Evolutionary conservation across 2,797 vertebrate species (phyloP).

Genomic region (Molossus alvarezi): DNA sequence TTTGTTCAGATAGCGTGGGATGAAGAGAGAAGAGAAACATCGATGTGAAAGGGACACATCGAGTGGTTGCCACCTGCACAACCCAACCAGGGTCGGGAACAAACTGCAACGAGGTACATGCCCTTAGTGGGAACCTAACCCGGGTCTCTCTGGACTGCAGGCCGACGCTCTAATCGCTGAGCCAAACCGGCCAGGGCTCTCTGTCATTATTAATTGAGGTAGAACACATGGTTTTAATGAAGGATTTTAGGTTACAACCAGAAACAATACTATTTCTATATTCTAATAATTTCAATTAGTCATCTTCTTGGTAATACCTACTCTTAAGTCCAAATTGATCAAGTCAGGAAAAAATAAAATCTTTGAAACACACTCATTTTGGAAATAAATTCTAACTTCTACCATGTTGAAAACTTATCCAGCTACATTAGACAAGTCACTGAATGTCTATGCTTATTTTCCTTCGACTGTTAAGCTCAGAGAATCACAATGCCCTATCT

Average conservation of each 20-base stretch:
- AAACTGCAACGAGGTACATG: too few relatives aligned
- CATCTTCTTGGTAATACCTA: background rate
- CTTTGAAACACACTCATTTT: constrained; percentile 44
- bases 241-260: background rate
- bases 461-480: constrained; percentile 10
- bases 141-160: too few relatives aligned
- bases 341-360: background rate
- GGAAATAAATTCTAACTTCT: constrained; percentile 69
- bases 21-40: too few relatives aligned
- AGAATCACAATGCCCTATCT: background rate
- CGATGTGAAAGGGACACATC: too few relatives aligned
- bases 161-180: too few relatives aligned
- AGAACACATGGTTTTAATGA: background rate
- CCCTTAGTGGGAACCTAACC: too few relatives aligned
- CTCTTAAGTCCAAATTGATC: constrained; percentile 20
- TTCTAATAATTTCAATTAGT: background rate
- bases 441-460: background rate
- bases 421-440: constrained; percentile 44
- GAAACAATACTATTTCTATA: background rate
- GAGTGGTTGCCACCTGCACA: too few relatives aligned
- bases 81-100: too few relatives aligned
- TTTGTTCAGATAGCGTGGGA: too few relatives aligned
- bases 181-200: too few relatives aligned
- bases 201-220: background rate
- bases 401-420: constrained; percentile 24